A percentile compares a stretch with the other conserved stretches of the same genome.
Conservation (phyloP, 2,888 invertebrate species). For the Morinoia aosen region DNA sequence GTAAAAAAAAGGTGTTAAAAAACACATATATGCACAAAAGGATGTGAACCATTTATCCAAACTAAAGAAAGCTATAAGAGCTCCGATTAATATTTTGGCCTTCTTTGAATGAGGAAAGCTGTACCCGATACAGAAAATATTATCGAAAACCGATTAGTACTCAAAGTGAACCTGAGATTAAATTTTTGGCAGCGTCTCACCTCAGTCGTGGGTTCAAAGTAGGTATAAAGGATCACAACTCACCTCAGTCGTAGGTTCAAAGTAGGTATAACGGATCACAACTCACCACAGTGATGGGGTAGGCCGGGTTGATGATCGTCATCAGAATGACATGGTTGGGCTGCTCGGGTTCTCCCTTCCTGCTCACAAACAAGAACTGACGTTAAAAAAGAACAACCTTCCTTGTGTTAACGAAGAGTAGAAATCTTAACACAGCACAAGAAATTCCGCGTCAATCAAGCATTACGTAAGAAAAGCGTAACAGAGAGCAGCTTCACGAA, state of each 20-base stretch:
- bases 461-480: neutral
- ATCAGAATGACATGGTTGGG: conserved; percentile 97
- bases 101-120: too few species aligned
- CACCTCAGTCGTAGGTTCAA: conserved; percentile 75
- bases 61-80: too few species aligned
- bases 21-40: too few species aligned
- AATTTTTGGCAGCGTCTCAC: too few species aligned
- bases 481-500: neutral
- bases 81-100: too few species aligned
- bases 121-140: too few species aligned
- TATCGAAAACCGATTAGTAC: too few species aligned
- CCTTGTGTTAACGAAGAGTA: neutral
- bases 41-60: too few species aligned
- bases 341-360: conserved; percentile 80
- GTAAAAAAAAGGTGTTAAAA: too few species aligned
- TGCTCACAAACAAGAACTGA: conserved; percentile 53
- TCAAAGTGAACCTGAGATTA: too few species aligned
- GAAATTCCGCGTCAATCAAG: neutral
- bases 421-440: neutral
- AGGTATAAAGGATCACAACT: conserved; percentile 74
- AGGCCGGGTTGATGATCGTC: conserved; percentile 97
- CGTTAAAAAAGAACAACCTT: neutral
- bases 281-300: conserved; percentile 99
- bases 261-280: neutral
- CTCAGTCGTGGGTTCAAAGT: too few species aligned